Conservation (phyloP, 2,113 vertebrate species). For the Mobula birostris region DNA sequence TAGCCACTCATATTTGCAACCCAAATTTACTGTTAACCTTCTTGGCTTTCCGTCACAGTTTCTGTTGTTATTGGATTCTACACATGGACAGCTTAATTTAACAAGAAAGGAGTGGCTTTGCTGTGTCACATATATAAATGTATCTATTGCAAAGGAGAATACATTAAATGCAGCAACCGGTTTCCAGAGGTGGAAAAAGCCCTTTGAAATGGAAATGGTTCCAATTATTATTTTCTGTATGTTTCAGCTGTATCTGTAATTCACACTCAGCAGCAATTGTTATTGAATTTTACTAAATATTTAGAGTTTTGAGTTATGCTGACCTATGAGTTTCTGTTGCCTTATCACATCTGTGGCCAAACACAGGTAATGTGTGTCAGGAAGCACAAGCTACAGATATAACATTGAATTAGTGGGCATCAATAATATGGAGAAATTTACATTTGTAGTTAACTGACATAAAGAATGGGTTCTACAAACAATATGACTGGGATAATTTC, state of each 20-base stretch:
- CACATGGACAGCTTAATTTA: background rate
- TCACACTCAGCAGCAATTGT: background rate
- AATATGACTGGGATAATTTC: background rate
- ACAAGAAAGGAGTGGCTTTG: background rate
- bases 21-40: too few species aligned
- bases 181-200: background rate
- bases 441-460: background rate
- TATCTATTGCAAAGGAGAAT: background rate
- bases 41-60: background rate
- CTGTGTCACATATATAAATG: background rate
- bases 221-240: background rate
- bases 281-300: background rate
- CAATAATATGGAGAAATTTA: background rate
- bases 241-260: background rate
- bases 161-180: background rate
- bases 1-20: background rate
- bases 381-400: too few species aligned
- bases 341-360: too few species aligned
- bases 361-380: too few species aligned
- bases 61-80: background rate
- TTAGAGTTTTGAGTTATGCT: too few species aligned
- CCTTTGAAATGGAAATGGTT: background rate
- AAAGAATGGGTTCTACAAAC: background rate
- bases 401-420: background rate
- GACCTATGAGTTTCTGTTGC: too few species aligned